Percentiles rank a stretch among this genome's conserved stretches.
These are phyloP conservation scores for Ceraclea dissimilis DNA, from an alignment of 2,888 invertebrate species.

Conservation along the genomic window DNA sequence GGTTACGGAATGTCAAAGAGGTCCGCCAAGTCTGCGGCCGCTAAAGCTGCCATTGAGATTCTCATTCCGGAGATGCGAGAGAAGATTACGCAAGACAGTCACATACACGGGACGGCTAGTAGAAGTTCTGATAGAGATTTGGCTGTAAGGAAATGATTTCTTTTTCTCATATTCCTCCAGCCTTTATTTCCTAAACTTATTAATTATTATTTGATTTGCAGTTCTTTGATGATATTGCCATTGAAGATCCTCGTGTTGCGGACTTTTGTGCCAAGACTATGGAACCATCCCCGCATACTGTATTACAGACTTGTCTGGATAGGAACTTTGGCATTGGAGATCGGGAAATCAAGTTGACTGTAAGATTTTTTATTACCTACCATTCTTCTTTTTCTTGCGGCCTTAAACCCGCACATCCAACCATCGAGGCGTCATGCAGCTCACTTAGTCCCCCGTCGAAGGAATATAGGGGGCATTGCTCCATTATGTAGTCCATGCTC, in stretches of 20 bases:
- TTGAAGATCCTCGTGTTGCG: slow-evolving; percentile 88
- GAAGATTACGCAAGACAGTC: slow-evolving; percentile 60
- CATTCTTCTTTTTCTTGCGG: too few species aligned
- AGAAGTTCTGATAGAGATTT: slow-evolving; percentile 33
- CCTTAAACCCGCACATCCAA: too few species aligned
- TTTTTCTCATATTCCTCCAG: not conserved
- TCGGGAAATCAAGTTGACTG: slow-evolving; percentile 78
- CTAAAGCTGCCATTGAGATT: slow-evolving; percentile 80
- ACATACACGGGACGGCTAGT: slow-evolving; percentile 36
- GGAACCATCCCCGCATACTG: slow-evolving; percentile 91
- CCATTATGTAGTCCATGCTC: too few species aligned
- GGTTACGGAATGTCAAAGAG: slow-evolving; percentile 95
- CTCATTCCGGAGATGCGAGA: slow-evolving; percentile 88
- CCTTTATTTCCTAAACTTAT: too few species aligned
- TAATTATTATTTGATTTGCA: slow-evolving; percentile 30
- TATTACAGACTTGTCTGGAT: slow-evolving; percentile 84
- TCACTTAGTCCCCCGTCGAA: too few species aligned
- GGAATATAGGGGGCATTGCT: too few species aligned
- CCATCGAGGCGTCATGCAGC: too few species aligned
- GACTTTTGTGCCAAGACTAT: slow-evolving; percentile 96
- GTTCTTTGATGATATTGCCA: slow-evolving; percentile 89
- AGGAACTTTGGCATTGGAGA: slow-evolving; percentile 89
- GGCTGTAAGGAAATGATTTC: slow-evolving; percentile 29
- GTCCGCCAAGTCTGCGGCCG: slow-evolving; percentile 91
- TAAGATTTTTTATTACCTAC: slow-evolving; percentile 31